Evolutionary conservation across 1,140 invertebrate genomes (phyloP), one percentile per base, ranked within the genome.

Genomic region (Thaumatotibia leucotreta): DNA sequence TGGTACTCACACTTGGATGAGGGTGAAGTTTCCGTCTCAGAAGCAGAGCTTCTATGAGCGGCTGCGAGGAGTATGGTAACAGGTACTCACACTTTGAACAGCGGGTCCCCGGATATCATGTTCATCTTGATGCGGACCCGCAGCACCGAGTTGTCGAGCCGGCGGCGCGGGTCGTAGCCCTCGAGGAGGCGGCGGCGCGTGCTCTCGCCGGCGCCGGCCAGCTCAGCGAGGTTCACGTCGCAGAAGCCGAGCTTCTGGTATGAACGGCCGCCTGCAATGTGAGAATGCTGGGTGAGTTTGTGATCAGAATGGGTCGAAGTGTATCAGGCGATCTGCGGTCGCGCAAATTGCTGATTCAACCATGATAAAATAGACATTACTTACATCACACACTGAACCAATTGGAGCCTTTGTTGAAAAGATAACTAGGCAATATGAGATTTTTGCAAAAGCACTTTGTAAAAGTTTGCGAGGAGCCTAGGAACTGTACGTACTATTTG

Each of bases 211-310:
- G 97, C 95, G 68, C 98, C 98, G 35, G 98, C 98, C 92, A 97
- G 97, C 92, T 99, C 97, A 29, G 98, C 96, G 75, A 99, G 93
- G 92, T 99, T 99, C 69, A 99, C 92, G 91, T 99, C 98, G 69
- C 96, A 97, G 93, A 98, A 99, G 32, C 98, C 98, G 67, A 99
- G 93, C 92, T 99, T 99, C 91, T 98, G 95, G 93, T 97, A 98
- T 75, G 97, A 97, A 74, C 96, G 94, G 61, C 98, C 97, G 70
- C 97, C 97, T 92, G 82, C 8, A 29, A 29, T 33, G 39, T 14
- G n/a, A 45, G 2, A 45, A 2, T 0, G 20, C 8, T 20, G 5
- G 6, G 6, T 3, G 1, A 2, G 35, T 11, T 39, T 39, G 14
- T 11, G 10, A 2, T 9, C 6, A 5, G 2, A 5, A 5, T 1